These are phyloP conservation scores for Brachymystax lenok DNA, from an alignment of 2,797 vertebrate genomes.

Conservation along the genomic window DNA sequence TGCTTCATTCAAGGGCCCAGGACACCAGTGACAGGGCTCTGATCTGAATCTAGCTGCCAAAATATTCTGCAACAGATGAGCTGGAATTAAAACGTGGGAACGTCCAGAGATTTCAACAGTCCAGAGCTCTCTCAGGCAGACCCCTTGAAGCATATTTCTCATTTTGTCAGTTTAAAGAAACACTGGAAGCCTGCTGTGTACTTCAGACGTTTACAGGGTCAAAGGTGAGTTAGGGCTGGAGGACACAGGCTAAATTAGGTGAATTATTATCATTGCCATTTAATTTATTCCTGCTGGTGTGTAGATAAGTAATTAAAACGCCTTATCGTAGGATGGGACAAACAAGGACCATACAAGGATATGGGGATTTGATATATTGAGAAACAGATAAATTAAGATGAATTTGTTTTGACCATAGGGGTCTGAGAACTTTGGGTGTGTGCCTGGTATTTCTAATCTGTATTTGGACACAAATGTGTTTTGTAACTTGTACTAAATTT, in stretches of 20 bases:
- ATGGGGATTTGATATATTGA: conserved; percentile 29
- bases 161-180: conserved; percentile 47
- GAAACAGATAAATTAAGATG: conserved; percentile 31
- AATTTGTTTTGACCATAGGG: conserved; percentile 43
- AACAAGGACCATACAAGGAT: conserved; percentile 28
- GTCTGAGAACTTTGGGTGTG: conserved; percentile 1
- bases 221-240: conserved; percentile 5
- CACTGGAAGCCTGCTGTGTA: conserved; percentile 2
- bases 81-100: conserved; percentile 63
- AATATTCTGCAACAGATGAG: conserved; percentile 48
- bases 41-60: conserved; percentile 41
- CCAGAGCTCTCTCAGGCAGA: conserved; percentile 34
- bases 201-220: background rate
- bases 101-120: conserved; percentile 48
- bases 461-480: too few relatives aligned
- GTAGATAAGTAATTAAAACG: conserved; percentile 34
- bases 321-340: conserved; percentile 18
- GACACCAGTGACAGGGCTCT: conserved; percentile 2
- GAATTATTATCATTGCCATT: conserved; percentile 15
- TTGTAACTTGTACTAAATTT: too few relatives aligned
- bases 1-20: conserved; percentile 30
- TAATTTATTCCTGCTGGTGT: conserved; percentile 17
- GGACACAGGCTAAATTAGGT: conserved; percentile 33
- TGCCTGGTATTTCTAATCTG: too few relatives aligned
- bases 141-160: conserved; percentile 45